A percentile compares a stretch with the other conserved stretches of the same genome.
Evolutionary conservation across 2,888 invertebrate genomes (phyloP).

Genomic region (Sylvicola fuscatus): DNA sequence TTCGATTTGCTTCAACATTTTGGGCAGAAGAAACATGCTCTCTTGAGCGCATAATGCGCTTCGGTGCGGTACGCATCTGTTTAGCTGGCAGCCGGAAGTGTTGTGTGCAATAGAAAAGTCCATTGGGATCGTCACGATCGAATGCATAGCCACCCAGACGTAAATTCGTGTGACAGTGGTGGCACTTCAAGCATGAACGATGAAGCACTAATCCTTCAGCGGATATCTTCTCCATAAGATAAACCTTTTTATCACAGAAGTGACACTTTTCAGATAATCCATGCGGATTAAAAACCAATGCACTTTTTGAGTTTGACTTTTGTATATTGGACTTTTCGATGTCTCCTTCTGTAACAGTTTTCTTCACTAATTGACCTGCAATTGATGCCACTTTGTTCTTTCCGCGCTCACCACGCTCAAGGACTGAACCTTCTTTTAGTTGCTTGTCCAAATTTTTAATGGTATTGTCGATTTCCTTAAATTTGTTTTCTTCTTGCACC

Average conservation of each 20-base stretch:
- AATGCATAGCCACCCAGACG: conserved; percentile 55
- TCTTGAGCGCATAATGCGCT: conserved; percentile 11
- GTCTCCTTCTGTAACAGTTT: conserved; percentile 13
- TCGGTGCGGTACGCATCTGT: conserved; percentile 17
- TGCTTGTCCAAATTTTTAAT: conserved; percentile 49
- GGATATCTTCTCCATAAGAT: conserved; percentile 77
- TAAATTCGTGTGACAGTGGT: conserved; percentile 71
- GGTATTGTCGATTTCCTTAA: conserved; percentile 49
- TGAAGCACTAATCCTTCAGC: conserved; percentile 84
- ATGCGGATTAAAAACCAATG: conserved; percentile 37
- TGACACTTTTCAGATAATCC: conserved; percentile 57
- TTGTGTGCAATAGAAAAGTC: conserved; percentile 53
- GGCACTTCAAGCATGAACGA: conserved; percentile 83
- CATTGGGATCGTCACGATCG: conserved; percentile 44
- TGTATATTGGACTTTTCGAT: conserved; percentile 21
- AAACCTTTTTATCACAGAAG: conserved; percentile 82
- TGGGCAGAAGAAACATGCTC: conserved; percentile 11
- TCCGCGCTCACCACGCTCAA: conserved; percentile 39
- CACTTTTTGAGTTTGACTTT: conserved; percentile 33
- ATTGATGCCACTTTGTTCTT: conserved; percentile 67
- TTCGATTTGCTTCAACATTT: background rate
- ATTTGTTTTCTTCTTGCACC: conserved; percentile 41
- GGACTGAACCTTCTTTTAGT: conserved; percentile 53
- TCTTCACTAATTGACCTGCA: conserved; percentile 50
- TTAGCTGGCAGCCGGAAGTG: conserved; percentile 46